These are phyloP conservation scores for Ypsolopha scabrella DNA, from an alignment of 2,888 invertebrate species.

Conservation along the genomic window DNA sequence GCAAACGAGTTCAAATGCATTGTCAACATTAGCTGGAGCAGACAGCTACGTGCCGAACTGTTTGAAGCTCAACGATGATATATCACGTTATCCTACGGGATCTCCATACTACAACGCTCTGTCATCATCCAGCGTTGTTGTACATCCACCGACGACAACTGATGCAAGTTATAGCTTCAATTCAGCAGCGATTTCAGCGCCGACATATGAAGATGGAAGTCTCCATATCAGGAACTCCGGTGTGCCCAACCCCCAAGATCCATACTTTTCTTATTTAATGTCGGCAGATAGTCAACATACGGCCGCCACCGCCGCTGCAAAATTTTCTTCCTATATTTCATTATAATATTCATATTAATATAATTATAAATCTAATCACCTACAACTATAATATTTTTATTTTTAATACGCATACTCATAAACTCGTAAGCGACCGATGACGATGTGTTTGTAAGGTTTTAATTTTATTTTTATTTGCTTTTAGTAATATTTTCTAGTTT, in stretches of 20 bases:
- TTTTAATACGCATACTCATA: too few species aligned
- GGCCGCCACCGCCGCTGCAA: slow-evolving; percentile 26
- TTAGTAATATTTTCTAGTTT: too few species aligned
- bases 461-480: too few species aligned
- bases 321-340: slow-evolving; percentile 52
- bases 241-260: slow-evolving; percentile 38
- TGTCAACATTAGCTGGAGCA: slow-evolving; percentile 33
- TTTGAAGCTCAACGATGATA: slow-evolving; percentile 50
- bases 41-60: slow-evolving; percentile 60
- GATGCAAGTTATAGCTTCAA: slow-evolving; percentile 35
- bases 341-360: slow-evolving; percentile 26
- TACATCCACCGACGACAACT: slow-evolving; percentile 33
- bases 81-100: slow-evolving; percentile 34
- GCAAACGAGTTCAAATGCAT: slow-evolving; percentile 39
- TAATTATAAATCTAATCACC: too few species aligned
- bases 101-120: slow-evolving; percentile 45
- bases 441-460: too few species aligned
- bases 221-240: slow-evolving; percentile 31
- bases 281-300: slow-evolving; percentile 33
- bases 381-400: too few species aligned
- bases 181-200: slow-evolving; percentile 22
- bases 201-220: slow-evolving; percentile 45
- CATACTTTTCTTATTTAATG: slow-evolving; percentile 46
- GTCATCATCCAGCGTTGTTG: slow-evolving; percentile 28
- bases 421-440: too few species aligned